Evolutionary conservation across 2,113 vertebrate species (phyloP).

Genomic region (Melanerpes formicivorus): DNA sequence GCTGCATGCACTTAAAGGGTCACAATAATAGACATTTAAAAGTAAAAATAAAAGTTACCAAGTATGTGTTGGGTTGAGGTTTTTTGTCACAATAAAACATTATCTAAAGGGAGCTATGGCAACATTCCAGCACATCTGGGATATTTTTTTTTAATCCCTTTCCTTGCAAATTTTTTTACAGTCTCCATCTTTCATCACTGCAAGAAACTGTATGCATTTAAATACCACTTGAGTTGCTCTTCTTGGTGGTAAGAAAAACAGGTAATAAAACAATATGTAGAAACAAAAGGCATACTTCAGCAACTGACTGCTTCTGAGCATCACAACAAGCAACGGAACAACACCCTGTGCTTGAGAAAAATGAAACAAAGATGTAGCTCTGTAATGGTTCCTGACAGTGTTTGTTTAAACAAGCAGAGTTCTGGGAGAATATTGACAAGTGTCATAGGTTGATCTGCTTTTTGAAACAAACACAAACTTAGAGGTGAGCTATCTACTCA

Average conservation of each 20-base stretch:
- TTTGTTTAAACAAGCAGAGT: not conserved
- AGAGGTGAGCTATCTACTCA: conserved; percentile 44
- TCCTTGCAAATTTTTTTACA: conserved; percentile 10
- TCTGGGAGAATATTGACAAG: not conserved
- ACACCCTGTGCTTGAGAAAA: not conserved
- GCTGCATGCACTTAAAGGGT: not conserved
- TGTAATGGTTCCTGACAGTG: not conserved
- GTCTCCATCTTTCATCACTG: not conserved
- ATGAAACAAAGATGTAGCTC: not conserved
- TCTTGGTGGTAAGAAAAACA: not conserved
- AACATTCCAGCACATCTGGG: conserved; percentile 12
- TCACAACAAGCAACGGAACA: not conserved
- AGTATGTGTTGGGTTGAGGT: not conserved
- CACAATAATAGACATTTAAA: not conserved
- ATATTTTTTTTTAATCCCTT: not conserved
- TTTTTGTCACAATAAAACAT: not conserved
- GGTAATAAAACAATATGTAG: not conserved
- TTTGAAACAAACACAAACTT: not conserved
- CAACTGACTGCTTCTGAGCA: not conserved
- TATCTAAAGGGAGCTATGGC: not conserved
- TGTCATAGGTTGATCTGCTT: too few species aligned
- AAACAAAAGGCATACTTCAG: not conserved
- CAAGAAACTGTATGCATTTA: not conserved
- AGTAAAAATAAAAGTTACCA: not conserved
- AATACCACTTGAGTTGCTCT: not conserved